Conservation (phyloP, 2,797 vertebrate genomes). For the Propithecus perrieri region DNA sequence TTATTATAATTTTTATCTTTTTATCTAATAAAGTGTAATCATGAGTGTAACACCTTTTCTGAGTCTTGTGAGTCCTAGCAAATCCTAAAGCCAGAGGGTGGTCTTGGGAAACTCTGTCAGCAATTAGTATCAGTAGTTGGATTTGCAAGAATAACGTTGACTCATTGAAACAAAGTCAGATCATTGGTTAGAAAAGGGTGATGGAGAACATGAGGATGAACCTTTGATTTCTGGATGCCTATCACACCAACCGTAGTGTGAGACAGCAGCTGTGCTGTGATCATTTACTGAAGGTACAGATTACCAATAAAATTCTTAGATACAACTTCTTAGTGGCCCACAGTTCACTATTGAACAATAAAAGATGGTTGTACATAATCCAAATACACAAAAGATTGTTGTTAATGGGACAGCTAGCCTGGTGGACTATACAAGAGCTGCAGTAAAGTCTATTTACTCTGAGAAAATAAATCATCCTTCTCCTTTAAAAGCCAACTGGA, state of each 20-base stretch:
- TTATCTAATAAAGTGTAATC: no score
- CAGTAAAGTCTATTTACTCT: not conserved
- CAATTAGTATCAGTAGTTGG: not conserved
- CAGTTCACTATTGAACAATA: not conserved
- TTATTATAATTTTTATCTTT: no score
- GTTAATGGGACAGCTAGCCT: not conserved
- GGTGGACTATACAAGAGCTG: not conserved
- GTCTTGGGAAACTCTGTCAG: no score
- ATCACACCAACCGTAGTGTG: not conserved
- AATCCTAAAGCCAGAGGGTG: not conserved
- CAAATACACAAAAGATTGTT: not conserved
- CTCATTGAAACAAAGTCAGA: not conserved
- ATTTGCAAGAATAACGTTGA: not conserved
- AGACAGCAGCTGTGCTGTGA: not conserved
- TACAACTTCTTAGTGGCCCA: not conserved
- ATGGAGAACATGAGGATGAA: not conserved
- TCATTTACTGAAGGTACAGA: not conserved
- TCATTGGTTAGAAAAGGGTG: not conserved
- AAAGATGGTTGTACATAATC: not conserved
- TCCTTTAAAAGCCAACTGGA: not conserved
- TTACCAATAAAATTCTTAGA: not conserved
- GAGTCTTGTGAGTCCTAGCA: not conserved
- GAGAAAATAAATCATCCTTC: not conserved
- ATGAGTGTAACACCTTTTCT: no score
- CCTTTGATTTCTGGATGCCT: not conserved